Evolutionary conservation across 2,113 vertebrate genomes (phyloP).

Genomic region (Corythaeola cristata): DNA sequence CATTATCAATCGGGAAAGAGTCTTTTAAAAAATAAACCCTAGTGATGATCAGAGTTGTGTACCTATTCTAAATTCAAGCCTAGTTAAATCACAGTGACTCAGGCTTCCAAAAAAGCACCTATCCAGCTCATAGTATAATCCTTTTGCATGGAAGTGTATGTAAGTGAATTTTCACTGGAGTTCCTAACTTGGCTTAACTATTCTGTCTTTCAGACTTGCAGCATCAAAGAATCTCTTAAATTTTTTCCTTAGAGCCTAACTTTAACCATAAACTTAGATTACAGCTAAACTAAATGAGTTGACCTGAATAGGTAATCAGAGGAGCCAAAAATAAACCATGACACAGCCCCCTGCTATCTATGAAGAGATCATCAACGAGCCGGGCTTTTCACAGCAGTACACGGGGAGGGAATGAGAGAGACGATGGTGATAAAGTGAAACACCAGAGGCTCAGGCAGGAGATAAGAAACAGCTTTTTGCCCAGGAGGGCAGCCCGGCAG

Average conservation of each 20-base stretch:
- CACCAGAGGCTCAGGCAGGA: background rate
- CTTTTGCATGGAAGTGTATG: background rate
- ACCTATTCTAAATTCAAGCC: background rate
- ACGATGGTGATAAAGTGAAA: background rate
- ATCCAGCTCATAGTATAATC: background rate
- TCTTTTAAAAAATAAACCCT: background rate
- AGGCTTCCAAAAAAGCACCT: background rate
- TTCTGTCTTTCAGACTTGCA: background rate
- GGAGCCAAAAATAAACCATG: background rate
- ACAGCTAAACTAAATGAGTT: background rate
- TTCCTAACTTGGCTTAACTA: background rate
- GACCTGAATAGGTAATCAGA: background rate
- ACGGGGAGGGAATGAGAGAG: background rate
- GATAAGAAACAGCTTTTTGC: background rate
- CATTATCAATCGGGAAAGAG: background rate
- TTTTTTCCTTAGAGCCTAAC: background rate
- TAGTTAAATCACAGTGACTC: background rate
- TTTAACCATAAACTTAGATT: background rate
- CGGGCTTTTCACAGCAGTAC: background rate
- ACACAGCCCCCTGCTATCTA: background rate
- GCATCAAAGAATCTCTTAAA: background rate
- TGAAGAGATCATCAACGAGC: background rate
- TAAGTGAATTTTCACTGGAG: background rate
- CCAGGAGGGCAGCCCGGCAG: accelerated
- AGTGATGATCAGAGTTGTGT: background rate